Evolutionary conservation across 2,113 vertebrate genomes (phyloP), one percentile per base, ranked within the genome.

Genomic region (Rhinolophus sinicus): DNA sequence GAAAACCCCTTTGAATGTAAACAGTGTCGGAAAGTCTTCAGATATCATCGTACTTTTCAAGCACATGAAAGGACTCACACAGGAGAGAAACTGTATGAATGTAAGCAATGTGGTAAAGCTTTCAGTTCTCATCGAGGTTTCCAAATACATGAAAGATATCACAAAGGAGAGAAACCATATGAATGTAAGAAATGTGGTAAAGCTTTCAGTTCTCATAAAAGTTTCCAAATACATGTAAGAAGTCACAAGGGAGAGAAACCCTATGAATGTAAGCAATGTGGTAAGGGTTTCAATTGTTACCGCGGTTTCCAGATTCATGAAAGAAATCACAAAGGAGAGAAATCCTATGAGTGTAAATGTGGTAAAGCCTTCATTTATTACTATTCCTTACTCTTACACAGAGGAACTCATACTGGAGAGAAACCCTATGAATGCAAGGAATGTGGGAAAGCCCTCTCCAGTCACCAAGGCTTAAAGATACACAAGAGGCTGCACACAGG

Each of bases 271-370:
- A 80, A 78, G 26, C 69, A 87, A 10, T 90, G 76, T 35, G 88
- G 72, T 14, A 95, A 91, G 88, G 16, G 38, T 40, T 95, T 94
- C 54, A 76, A 13, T 47, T 77, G 62, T 89, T 24, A 33, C 6
- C 44, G 75, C 65, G 54, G 54, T 28, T 92, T 83, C 47, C 78
- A 92, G n/a, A 52, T 67, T 54, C 84, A 76, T 33, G 81, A 80
- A 82, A 94, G 64, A 65, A 97, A n/a, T 90, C 62, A 93, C 73
- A 62, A 58, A 58, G 35, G 33, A 69, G 38, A 90, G 88, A 96
- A 93, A 78, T 38, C 19, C n/a, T 80, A 22, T 72, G 60, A 40
- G 30, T 72, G 38, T 76, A 85, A 83, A 64, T 83, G n/a, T 44
- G 62, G 56, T 65, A 73, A 93, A 93, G 33, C 62, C 54, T 82